A percentile compares a stretch with the other conserved stretches of the same genome.
These are phyloP conservation scores for Parapsyche elsis DNA, from an alignment of 1,140 invertebrate genomes.

Conservation along the genomic window DNA sequence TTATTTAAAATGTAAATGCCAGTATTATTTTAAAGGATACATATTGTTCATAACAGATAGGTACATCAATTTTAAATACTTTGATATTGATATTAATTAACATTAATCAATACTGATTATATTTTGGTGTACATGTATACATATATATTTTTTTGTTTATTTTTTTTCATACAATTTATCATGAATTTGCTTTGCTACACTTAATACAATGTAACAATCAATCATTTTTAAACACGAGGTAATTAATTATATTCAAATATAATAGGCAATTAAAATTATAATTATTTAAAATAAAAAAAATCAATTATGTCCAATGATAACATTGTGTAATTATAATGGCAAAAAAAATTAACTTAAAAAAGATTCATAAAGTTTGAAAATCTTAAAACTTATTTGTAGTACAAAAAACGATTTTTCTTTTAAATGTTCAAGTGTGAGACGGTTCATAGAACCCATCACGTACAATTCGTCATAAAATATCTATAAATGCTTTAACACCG, in stretches of 20 bases:
- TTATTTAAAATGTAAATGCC: conserved; percentile 37
- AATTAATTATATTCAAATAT: not conserved
- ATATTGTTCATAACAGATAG: conserved; percentile 27
- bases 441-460: conserved; percentile 33
- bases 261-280: not conserved
- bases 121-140: not conserved
- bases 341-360: not conserved
- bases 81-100: conserved; percentile 25
- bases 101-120: conserved; percentile 38
- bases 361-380: not conserved
- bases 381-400: not conserved
- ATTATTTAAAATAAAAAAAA: conserved; percentile 9
- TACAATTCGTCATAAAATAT: not conserved
- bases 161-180: not conserved
- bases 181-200: not conserved
- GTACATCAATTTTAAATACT: conserved; percentile 38
- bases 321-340: not conserved
- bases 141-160: conserved; percentile 4
- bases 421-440: not conserved
- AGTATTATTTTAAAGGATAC: conserved; percentile 34
- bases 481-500: conserved; percentile 5
- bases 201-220: not conserved
- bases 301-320: not conserved
- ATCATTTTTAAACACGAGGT: not conserved
- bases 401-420: not conserved